Conservation (phyloP, 2,113 vertebrate genomes). For the Calonectris borealis region DNA sequence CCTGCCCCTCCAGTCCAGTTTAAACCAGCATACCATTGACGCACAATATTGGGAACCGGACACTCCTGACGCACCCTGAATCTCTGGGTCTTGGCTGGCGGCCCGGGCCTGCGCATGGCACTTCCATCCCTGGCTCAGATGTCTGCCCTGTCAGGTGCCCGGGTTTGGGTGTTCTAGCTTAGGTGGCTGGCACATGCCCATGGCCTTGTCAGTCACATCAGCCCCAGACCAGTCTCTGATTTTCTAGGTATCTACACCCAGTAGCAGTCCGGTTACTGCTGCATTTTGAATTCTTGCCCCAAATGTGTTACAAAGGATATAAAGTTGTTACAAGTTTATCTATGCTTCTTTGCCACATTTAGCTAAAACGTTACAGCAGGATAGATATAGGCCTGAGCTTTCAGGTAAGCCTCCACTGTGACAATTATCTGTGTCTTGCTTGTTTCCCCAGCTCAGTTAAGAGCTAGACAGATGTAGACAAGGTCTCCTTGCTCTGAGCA, state of each 20-base stretch:
- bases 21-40: neutral
- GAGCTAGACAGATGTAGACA: neutral
- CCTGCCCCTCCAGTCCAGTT: neutral
- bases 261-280: neutral
- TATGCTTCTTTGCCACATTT: neutral
- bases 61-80: neutral
- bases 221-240: neutral
- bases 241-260: neutral
- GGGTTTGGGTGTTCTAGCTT: neutral
- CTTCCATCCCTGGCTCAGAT: neutral
- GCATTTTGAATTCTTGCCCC: neutral
- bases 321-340: neutral
- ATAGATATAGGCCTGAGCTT: neutral
- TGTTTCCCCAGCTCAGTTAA: neutral
- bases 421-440: neutral
- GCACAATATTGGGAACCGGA: accelerated
- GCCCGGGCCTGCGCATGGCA: accelerated
- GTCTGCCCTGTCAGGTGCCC: accelerated
- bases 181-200: too few relatives aligned
- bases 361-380: neutral
- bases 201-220: neutral
- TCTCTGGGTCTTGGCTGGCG: neutral
- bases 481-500: neutral
- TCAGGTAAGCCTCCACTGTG: neutral
- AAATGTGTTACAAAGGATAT: neutral